phyloP scores from a whole-genome alignment of 2,113 vertebrate species.

The Periophthalmus modestus region DNA sequence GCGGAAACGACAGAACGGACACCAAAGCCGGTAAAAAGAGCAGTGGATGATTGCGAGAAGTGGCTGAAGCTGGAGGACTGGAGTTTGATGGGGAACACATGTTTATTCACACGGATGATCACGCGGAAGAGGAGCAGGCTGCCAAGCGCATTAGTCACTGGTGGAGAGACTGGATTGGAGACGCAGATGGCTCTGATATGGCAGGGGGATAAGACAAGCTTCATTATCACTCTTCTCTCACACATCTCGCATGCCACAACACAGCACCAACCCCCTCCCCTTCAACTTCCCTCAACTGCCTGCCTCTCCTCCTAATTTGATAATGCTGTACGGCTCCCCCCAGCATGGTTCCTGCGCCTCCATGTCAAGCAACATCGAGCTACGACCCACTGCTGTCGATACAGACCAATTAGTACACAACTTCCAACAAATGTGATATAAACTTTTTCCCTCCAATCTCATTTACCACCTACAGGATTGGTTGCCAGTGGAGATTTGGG shows the following conservation, averaged over 20 bases:
- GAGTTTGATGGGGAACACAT: constrained; percentile 50
- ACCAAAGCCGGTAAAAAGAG: constrained; percentile 17
- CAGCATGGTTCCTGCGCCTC: constrained; percentile 10
- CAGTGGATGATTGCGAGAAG: not conserved
- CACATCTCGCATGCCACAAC: constrained; percentile 45
- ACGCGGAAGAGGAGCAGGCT: constrained; percentile 29
- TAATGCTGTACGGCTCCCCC: constrained; percentile 17
- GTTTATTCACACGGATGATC: constrained; percentile 29
- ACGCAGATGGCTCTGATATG: constrained; percentile 61
- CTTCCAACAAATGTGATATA: constrained; percentile 5
- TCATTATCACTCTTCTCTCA: constrained; percentile 62
- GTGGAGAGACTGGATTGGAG: constrained; percentile 38
- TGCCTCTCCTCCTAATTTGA: constrained; percentile 31
- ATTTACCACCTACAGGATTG: constrained; percentile 15
- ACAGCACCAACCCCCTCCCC: not conserved
- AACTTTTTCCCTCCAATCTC: not conserved
- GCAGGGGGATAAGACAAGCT: constrained; percentile 42
- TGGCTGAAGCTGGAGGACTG: constrained; percentile 1
- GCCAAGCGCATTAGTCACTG: constrained; percentile 22
- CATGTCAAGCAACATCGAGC: not conserved
- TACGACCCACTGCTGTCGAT: not conserved
- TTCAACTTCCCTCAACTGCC: constrained; percentile 18
- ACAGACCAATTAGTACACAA: constrained; percentile 12
- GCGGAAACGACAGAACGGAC: constrained; percentile 20
- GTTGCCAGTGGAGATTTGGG: not conserved